A percentile compares a stretch with the other conserved stretches of the same genome.
Conservation (phyloP, 23 tunicate genomes). For the Pegea sp. region DNA sequence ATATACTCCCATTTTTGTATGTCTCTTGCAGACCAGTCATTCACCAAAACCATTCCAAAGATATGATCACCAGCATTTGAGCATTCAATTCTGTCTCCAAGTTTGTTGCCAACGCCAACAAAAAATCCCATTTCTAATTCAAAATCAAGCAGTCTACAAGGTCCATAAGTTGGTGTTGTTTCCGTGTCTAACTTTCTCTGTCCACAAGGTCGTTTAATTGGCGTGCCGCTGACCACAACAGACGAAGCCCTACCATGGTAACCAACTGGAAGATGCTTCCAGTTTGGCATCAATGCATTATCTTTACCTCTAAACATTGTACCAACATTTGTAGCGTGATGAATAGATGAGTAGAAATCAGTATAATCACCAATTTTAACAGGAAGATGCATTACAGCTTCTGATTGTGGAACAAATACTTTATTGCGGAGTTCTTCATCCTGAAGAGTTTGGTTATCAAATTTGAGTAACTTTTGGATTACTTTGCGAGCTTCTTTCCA, state of each 20-base stretch:
- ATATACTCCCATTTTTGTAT: constrained; percentile 99
- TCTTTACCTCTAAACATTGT: constrained; percentile 98
- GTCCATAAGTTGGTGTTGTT: constrained; percentile 63
- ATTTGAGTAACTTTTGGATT: constrained; percentile 30
- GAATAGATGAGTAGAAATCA: constrained; percentile 95
- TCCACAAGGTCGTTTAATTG: constrained; percentile 71
- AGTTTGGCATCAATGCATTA: constrained; percentile 95
- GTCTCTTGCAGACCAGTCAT: constrained; percentile 98
- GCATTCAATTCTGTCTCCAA: constrained; percentile 41
- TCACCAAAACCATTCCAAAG: constrained; percentile 98
- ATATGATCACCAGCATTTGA: constrained; percentile 68
- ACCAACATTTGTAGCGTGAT: constrained; percentile 98
- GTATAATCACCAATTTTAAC: constrained; percentile 91
- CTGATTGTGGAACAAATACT: constrained; percentile 52
- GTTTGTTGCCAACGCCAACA: constrained; percentile 84
- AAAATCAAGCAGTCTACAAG: constrained; percentile 76
- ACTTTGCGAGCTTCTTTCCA: constrained; percentile 68
- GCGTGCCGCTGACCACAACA: constrained; percentile 81
- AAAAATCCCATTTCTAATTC: constrained; percentile 97
- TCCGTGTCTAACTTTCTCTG: constrained; percentile 44
- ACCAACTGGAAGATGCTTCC: constrained; percentile 97
- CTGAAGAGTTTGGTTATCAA: constrained; percentile 17
- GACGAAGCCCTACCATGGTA: constrained; percentile 99
- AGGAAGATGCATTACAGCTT: constrained; percentile 91
- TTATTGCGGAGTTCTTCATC: constrained; percentile 32